A percentile compares a stretch with the other conserved stretches of the same genome.
phyloP scores from a whole-genome alignment of 2,113 vertebrate genomes.

The Aphelocoma coerulescens region DNA sequence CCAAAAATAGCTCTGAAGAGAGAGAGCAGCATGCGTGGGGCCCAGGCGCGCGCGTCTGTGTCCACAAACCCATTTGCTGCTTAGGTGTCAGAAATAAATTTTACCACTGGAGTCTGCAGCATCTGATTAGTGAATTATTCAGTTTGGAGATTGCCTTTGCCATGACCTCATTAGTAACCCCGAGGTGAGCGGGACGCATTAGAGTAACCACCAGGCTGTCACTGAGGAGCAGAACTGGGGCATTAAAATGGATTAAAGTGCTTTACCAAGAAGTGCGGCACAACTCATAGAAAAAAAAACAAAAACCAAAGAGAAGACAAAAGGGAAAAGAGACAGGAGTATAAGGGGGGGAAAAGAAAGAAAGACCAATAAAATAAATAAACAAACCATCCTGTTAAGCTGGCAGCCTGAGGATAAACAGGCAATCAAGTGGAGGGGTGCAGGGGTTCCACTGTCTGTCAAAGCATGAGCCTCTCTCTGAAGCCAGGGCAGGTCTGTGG shows the following conservation, averaged over 20 bases:
- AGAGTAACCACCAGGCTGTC: conserved; percentile 80
- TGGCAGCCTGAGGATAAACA: conserved; percentile 51
- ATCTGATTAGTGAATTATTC: conserved; percentile 88
- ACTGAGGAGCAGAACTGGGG: conserved; percentile 73
- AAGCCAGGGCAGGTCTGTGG: background rate
- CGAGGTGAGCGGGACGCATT: conserved; percentile 82
- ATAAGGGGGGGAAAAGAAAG: background rate
- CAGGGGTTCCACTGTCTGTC: background rate
- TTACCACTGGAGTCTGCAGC: conserved; percentile 81
- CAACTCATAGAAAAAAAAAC: conserved; percentile 65
- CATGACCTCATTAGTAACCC: conserved; percentile 87
- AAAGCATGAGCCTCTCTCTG: rapidly evolving
- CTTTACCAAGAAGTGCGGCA: conserved; percentile 80
- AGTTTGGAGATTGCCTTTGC: conserved; percentile 77
- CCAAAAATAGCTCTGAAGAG: conserved; percentile 51
- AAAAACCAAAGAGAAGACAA: conserved; percentile 6
- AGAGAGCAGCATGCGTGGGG: background rate
- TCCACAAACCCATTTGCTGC: conserved; percentile 75
- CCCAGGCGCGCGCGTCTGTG: background rate
- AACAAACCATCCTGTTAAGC: conserved; percentile 60
- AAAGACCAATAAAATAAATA: conserved; percentile 31
- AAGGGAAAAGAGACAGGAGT: background rate
- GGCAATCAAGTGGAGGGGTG: background rate
- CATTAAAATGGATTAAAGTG: conserved; percentile 84
- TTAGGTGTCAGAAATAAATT: conserved; percentile 86